phyloP scores from a whole-genome alignment of 2,888 invertebrate genomes.

The Epistrophe eligans region DNA sequence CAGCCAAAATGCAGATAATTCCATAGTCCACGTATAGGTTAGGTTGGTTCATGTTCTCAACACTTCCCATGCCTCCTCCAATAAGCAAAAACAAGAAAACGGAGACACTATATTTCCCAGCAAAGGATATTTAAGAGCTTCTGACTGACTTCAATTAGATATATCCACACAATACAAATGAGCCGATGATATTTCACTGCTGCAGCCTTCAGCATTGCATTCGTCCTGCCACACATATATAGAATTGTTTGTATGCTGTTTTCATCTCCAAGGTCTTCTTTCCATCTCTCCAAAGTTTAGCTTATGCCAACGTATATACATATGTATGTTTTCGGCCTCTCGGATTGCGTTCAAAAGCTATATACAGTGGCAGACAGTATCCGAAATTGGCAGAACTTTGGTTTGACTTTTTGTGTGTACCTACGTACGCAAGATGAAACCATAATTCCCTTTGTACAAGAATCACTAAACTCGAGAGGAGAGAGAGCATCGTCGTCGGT shows the following conservation, averaged over 20 bases:
- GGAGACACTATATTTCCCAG: constrained; percentile 32
- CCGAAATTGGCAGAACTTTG: constrained; percentile 64
- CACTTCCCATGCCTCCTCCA: constrained; percentile 8
- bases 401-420: constrained; percentile 58
- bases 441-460: constrained; percentile 70
- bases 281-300: neutral
- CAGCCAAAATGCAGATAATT: constrained; percentile 65
- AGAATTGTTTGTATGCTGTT: constrained; percentile 57
- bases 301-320: neutral
- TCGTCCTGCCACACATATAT: constrained; percentile 24
- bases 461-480: constrained; percentile 43
- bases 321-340: constrained; percentile 8
- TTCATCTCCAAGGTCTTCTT: constrained; percentile 49
- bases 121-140: constrained; percentile 65
- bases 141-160: constrained; percentile 74
- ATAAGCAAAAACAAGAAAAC: constrained; percentile 53
- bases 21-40: constrained; percentile 33
- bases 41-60: neutral
- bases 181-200: constrained; percentile 71
- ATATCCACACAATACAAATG: constrained; percentile 75
- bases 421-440: constrained; percentile 69
- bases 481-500: constrained; percentile 4
- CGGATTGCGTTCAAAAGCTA: constrained; percentile 36
- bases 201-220: constrained; percentile 46
- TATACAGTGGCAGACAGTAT: constrained; percentile 48